Percentiles rank a stretch among this genome's conserved stretches.
Evolutionary conservation across 2,888 invertebrate genomes (phyloP).

Genomic region (Mechanitis messenoides): DNA sequence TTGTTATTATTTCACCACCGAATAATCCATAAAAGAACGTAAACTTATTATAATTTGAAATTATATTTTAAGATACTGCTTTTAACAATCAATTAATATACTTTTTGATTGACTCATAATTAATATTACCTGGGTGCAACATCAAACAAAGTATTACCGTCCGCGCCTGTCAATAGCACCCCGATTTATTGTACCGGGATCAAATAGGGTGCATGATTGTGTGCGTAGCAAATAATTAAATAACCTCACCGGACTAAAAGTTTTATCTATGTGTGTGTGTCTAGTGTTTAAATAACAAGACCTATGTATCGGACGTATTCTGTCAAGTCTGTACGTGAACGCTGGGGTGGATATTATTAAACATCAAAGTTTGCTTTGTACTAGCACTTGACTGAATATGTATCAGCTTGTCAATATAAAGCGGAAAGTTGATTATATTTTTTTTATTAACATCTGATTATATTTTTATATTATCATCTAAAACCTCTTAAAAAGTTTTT

Average conservation of each 20-base stretch:
- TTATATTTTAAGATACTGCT: no score
- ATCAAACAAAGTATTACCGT: constrained; percentile 16
- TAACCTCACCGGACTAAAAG: constrained; percentile 15
- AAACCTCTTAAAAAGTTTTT: no score
- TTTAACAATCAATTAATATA: no score
- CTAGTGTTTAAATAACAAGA: background rate
- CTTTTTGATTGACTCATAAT: background rate
- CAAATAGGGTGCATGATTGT: constrained; percentile 17
- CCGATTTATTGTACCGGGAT: constrained; percentile 16
- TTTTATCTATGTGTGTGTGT: constrained; percentile 1
- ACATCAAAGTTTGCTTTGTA: background rate
- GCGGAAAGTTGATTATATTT: background rate
- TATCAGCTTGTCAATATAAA: background rate
- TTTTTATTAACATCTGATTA: background rate
- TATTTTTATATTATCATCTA: no score
- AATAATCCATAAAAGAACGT: no score
- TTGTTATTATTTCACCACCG: no score
- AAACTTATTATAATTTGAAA: no score
- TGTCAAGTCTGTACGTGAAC: background rate
- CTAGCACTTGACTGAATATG: background rate
- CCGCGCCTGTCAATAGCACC: constrained; percentile 19
- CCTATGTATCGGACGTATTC: background rate
- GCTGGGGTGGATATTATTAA: constrained; percentile 1
- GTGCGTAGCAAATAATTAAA: constrained; percentile 19
- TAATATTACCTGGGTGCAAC: constrained; percentile 2